Evolutionary conservation across 2,888 invertebrate species (phyloP), one percentile per base, ranked within the genome.

Genomic region (Cephus sareptanus): DNA sequence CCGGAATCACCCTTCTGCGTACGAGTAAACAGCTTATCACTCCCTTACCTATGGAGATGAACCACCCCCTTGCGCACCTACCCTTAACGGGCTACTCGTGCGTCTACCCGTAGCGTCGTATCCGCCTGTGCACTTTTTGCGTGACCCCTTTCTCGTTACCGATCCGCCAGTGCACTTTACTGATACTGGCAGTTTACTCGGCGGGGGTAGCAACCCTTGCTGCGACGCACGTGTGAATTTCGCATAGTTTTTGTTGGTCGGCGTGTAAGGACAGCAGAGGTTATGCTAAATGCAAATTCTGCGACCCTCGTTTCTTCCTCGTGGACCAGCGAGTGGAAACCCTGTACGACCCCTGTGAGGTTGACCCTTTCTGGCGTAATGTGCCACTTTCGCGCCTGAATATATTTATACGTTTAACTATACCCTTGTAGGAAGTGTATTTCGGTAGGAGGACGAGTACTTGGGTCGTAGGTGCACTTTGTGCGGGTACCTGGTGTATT

Each of bases 1-100:
- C 15, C 56, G 23, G 23, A 23, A 56, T 70, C 79, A 34, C 79
- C 34, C 70, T 71, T 71, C 12, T 34, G 15, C 71, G 12, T 31
- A 2, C 56, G 56, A 3, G 23, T 23, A 15, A 35, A 3, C 40
- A 15, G 40, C 40, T 15, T 40, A 15, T 23, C 9, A 15, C 56
- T 23, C 56, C 56, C 56, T 56, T 56, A 56, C 23, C 23, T 23
- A 23, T 23, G 56, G 2, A 23, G 56, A 23, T 56, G 9, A 56
- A 23, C 11, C 4, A 33, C 2, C 15, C 71, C 34, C 31, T 33
- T 33, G 15, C 9, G 31, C 71, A 4, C 12, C 31, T 3, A 31
- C 33, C 31, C 56, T 23, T 23, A 23, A 56, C 0, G 15, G 9
- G 9, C 0, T 40, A 9, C 9, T 0, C 4, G 4, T 71, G 71